Evolutionary conservation across 2,888 invertebrate species (phyloP), one percentile per base, ranked within the genome.

Genomic region (Drosophila atripex): DNA sequence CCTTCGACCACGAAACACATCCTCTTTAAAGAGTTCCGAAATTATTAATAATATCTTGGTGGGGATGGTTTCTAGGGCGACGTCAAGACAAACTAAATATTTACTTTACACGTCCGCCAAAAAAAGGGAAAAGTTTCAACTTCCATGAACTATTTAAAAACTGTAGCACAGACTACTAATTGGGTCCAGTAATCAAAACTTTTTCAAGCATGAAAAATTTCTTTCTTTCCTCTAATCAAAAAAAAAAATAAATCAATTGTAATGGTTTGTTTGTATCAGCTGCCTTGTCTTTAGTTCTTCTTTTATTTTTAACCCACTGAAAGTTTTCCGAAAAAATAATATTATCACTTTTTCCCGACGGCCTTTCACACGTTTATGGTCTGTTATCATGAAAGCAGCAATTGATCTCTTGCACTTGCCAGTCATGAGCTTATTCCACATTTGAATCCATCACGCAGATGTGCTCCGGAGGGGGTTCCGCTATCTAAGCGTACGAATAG

Each of bases 351-450:
- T 30, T 12, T 8, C 43, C 43, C 64, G 41, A 1, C 51, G 39
- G 30, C 38, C 73, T 57, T 75, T 75, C 75, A 71, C 73, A 75
- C 75, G 71, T 56, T 75, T 58, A 54, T 55, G 65, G 32, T 51
- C 66, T 70, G 43, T 68, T 84, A 84, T 84, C 74, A 72, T 9
- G 57, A 28, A 35, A 50, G 28, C 59, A 53, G 46, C 77, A 82
- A 89, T 89, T 89, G 88, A 88, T 76, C 79, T 85, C 73, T 77
- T 61, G 76, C 74, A 85, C 85, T 75, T 70, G 71, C 60, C 59
- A 72, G 61, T 68, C 52, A 32, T 75, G 69, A 79, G 72, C 71
- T 73, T 60, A 54, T 54, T 54, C 32, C 57, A 25, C 8, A 14
- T 30, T 38, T 61, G 51, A 45, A 46, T 35, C 25, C 45, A 65